Base-by-base conservation (phyloP, 1,140 invertebrate species). In the Lordiphosa collinella region DNA sequence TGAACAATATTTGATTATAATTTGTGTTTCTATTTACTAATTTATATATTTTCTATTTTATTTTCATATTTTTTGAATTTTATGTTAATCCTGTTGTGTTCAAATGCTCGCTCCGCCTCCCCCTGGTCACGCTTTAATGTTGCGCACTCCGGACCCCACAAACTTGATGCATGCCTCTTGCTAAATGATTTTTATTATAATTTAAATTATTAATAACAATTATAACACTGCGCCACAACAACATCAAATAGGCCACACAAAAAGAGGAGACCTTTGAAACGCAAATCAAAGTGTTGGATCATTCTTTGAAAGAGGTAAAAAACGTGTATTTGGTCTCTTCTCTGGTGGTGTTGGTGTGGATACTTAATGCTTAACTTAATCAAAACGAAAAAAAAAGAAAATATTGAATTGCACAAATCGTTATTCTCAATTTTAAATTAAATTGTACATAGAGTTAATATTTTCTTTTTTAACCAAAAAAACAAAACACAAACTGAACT, bases 181-280 rank as follows among this genome's bases (percentile, higher is more conserved):
- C 25, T 13, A 22, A 43, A 22, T n/a, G 2, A 22, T 13, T 18
- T 43, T 22, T 43, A 29, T 22, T 43, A 29, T 4, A 11, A 29
- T 13, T 13, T 29, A 13, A 4, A 31, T 44, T 3, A 7, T 5
- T 2, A 5, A 8, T 38, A 14, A 6, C n/a, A 38, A 16, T 37
- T 38, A 2, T 12, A 67, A 61, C 75, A 82, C 68, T 22, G 4
- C 18, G 18, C 18, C 18, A 22, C 18, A 22, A 22, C 18, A 22
- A 22, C 29, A 14, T 44, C 10, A 44, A 43, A 68, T 91, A 98
- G 97, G 96, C 97, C 85, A 97, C 96, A 88, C 96, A 98, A 91
- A 96, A 97, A 91, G 98, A 99, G 92, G 97, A 99, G 91, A 95
- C 95, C 70, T 98, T 96, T 91, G 96, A 97, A 90, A 93, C 94